Evolutionary conservation across 2,113 vertebrate genomes (phyloP), one percentile per base, ranked within the genome.

Genomic region (Himantopus leucocephalus): DNA sequence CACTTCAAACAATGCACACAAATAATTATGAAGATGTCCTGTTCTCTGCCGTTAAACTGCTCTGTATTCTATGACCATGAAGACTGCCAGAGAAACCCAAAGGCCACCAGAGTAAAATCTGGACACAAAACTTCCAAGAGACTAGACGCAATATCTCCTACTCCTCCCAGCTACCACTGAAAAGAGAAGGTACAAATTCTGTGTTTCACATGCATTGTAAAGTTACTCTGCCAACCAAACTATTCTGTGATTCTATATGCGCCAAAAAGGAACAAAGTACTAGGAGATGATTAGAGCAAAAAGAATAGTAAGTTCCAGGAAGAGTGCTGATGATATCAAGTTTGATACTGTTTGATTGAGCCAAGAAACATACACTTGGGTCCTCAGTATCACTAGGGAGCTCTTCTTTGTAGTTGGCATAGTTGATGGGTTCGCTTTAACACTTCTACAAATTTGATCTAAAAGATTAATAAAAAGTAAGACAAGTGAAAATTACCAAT

Each of bases 401-500:
- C 32, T 82, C 62, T 70, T 60, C 73, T 41, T 13, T 1, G 6
- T 41, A 64, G 91, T 89, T 89, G 22, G 29, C 35, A n/a, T 15
- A 20, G 45, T 50, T 87, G 48, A 85, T n/a, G 35, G 22, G 29
- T 58, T 78, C 71, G 22, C 24, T 85, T 92, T 53, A 90, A 85
- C 35, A 60, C 32, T 64, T 75, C 85, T n/a, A 72, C 62, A 81
- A 76, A 91, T 74, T 48, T 64, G 30, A 87, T 53, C 58, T 58
- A 72, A 55, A 87, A 53, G 60, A 74, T 77, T 71, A 96, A 91
- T 82, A 81, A 92, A 92, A 74, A 39, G 23, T 59, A 92, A 76
- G 76, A 73, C 56, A 79, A 67, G 82, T 45, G 23, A 88, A 92
- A 94, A 76, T 39, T 23, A 84, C 84, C 84, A 87, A 71, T 74